Evolutionary conservation across 2,797 vertebrate species (phyloP).

Genomic region (Rhynchotus rufescens): DNA sequence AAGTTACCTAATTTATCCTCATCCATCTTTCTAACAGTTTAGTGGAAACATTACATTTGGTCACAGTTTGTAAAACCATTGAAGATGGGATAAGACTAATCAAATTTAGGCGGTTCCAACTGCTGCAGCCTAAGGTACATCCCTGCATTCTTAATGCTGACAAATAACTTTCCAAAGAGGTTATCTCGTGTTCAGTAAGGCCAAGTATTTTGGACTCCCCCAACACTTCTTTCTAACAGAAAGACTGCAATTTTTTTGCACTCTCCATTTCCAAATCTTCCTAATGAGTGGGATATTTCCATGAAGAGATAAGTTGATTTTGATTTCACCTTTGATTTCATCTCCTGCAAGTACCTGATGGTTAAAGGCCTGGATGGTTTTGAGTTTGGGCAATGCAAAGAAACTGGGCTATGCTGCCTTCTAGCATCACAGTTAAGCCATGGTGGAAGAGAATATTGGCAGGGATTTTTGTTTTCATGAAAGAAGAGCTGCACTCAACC

Average conservation of each 20-base stretch:
- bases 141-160: neutral
- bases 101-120: neutral
- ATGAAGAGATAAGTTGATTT: fast-evolving
- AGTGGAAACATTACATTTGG: neutral
- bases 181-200: neutral
- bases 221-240: neutral
- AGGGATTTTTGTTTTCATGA: neutral
- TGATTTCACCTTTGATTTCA: neutral
- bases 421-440: neutral
- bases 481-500: neutral
- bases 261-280: neutral
- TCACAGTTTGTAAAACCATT: neutral
- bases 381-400: neutral
- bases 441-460: fast-evolving
- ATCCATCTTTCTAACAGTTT: neutral
- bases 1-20: neutral
- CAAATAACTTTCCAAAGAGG: neutral
- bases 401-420: neutral
- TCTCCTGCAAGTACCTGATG: neutral
- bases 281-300: neutral
- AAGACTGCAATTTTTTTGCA: neutral
- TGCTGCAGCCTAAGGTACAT: neutral
- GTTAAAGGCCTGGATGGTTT: neutral
- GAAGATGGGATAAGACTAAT: neutral
- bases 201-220: neutral